Conservation (phyloP, 2,113 vertebrate genomes). For the Macroglossus sobrinus region DNA sequence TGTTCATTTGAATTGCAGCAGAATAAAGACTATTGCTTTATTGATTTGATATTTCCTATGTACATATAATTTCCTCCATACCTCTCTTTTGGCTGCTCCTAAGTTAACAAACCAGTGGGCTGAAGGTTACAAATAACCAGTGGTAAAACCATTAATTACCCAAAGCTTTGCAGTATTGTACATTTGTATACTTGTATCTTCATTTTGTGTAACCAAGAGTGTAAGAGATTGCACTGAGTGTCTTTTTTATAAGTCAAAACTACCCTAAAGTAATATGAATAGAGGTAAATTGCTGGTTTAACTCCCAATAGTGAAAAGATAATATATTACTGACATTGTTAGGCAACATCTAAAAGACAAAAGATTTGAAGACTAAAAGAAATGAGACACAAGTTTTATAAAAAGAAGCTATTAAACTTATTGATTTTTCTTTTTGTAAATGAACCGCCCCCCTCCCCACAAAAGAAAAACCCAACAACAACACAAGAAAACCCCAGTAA, state of each 20-base stretch:
- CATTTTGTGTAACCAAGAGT: slow-evolving; percentile 41
- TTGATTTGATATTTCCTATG: slow-evolving; percentile 46
- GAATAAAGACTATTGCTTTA: slow-evolving; percentile 34
- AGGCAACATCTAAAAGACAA: slow-evolving; percentile 65
- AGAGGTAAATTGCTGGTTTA: slow-evolving; percentile 70
- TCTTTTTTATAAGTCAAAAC: slow-evolving; percentile 28
- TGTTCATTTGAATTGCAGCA: slow-evolving; percentile 37
- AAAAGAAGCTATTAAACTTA: slow-evolving; percentile 53
- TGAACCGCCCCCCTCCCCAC: not conserved
- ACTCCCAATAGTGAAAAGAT: slow-evolving; percentile 36
- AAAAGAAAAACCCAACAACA: not conserved
- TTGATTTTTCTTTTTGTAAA: slow-evolving; percentile 63
- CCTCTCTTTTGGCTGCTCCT: not conserved
- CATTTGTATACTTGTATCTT: slow-evolving; percentile 31
- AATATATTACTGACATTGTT: not conserved
- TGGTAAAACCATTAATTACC: slow-evolving; percentile 50
- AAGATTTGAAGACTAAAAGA: slow-evolving; percentile 60
- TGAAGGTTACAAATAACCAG: slow-evolving; percentile 47
- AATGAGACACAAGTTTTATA: slow-evolving; percentile 51
- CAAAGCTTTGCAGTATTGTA: not conserved
- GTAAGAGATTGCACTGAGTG: not conserved
- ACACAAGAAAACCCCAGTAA: slow-evolving; percentile 66
- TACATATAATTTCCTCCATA: not conserved
- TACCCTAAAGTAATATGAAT: slow-evolving; percentile 65
- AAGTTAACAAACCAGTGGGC: slow-evolving; percentile 8